Conservation (phyloP, 2,888 invertebrate species). For the Achlya flavicornis region DNA sequence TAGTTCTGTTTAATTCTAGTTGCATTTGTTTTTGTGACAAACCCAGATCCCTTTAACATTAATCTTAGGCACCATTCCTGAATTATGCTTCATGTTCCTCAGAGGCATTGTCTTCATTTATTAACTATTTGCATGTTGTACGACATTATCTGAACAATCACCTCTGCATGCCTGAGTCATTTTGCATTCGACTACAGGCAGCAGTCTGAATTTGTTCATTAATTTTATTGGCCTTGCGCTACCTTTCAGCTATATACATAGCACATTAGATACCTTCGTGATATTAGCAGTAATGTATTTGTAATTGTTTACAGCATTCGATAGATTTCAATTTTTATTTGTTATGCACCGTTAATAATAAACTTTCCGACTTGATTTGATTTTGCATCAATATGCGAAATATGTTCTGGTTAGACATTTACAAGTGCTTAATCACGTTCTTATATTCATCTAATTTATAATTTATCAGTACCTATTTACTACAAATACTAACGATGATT, state of each 20-base stretch:
- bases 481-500: background rate
- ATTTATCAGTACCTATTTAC: background rate
- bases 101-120: conserved; percentile 12
- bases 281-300: too few relatives aligned
- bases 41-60: background rate
- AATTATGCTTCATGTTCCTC: too few relatives aligned
- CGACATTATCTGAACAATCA: conserved; percentile 39
- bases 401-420: too few relatives aligned
- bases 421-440: too few relatives aligned
- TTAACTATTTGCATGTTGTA: conserved; percentile 29
- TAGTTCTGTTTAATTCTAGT: background rate
- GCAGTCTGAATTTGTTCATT: conserved; percentile 35
- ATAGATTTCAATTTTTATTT: background rate
- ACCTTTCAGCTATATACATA: conserved; percentile 33
- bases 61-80: background rate
- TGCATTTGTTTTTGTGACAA: background rate
- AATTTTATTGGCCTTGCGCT: conserved; percentile 61
- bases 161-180: conserved; percentile 40
- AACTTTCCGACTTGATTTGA: background rate
- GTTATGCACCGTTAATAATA: background rate
- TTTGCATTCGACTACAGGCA: conserved; percentile 23
- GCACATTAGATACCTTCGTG: background rate
- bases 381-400: background rate
- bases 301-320: too few relatives aligned
- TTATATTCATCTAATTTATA: background rate